Percentiles rank a stretch among this genome's conserved stretches.
These are phyloP conservation scores for Bombus ignitus DNA, from an alignment of 1,140 invertebrate genomes.

Conservation along the genomic window DNA sequence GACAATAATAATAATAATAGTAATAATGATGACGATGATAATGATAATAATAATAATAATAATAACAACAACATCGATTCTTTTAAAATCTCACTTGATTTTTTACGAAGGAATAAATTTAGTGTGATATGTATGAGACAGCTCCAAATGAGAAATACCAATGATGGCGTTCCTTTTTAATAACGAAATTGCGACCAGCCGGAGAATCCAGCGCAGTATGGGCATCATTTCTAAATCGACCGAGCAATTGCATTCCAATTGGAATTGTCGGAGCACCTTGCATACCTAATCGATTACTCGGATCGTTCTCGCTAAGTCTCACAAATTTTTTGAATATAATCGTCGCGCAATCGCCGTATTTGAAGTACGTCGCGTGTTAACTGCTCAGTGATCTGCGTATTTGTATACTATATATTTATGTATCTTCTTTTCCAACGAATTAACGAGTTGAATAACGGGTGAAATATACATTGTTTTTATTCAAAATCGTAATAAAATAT, in stretches of 20 bases:
- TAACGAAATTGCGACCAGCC: constrained; percentile 46
- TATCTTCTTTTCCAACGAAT: not conserved
- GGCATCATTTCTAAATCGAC: constrained; percentile 60
- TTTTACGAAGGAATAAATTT: not conserved
- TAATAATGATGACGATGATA: too few relatives aligned
- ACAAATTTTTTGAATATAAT: constrained; percentile 60
- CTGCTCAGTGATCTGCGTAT: not conserved
- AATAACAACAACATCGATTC: not conserved
- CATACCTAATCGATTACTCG: constrained; percentile 38
- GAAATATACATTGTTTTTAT: not conserved
- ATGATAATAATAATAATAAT: rapidly evolving
- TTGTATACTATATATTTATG: too few relatives aligned
- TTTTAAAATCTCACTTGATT: not conserved
- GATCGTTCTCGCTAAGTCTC: constrained; percentile 24
- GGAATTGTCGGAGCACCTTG: constrained; percentile 46
- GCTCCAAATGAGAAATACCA: constrained; percentile 44
- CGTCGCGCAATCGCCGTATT: constrained; percentile 10
- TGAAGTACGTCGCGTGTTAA: not conserved
- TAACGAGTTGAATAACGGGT: not conserved
- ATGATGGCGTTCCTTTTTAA: constrained; percentile 54
- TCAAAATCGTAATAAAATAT: not conserved
- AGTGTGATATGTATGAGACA: not conserved
- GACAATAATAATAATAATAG: too few relatives aligned
- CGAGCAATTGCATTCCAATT: constrained; percentile 55
- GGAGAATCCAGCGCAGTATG: constrained; percentile 46